Percentiles rank a stretch among this genome's conserved stretches.
Conservation (phyloP, 2,888 invertebrate species). For the Micoletzkya japonica region DNA sequence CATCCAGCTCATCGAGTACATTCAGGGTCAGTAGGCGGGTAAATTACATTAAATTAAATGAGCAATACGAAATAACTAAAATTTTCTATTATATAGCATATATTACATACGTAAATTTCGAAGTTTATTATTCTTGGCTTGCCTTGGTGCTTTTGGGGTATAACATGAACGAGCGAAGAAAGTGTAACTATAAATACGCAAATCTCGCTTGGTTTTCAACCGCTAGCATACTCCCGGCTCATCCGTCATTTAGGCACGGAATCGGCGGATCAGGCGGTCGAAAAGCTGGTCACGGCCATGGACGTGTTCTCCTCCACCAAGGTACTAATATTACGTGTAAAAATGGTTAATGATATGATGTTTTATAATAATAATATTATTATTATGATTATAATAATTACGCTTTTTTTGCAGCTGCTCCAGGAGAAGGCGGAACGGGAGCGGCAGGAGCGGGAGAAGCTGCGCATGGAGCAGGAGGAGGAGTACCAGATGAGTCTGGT, state of each 20-base stretch:
- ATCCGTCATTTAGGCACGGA: conserved; percentile 40
- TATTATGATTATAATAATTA: neutral
- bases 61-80: neutral
- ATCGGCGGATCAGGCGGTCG: conserved; percentile 38
- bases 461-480: conserved; percentile 51
- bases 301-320: conserved; percentile 46
- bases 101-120: neutral
- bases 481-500: conserved; percentile 54
- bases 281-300: conserved; percentile 48
- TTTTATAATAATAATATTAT: neutral
- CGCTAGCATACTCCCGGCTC: too few species aligned
- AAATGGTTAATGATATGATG: neutral
- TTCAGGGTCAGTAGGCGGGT: conserved; percentile 36
- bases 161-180: too few species aligned
- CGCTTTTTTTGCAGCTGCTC: neutral
- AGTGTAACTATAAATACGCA: too few species aligned
- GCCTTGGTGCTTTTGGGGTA: too few species aligned
- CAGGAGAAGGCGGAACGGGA: conserved; percentile 39
- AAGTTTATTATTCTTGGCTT: neutral
- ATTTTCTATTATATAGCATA: neutral
- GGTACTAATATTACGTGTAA: neutral
- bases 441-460: conserved; percentile 50
- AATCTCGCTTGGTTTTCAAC: too few species aligned
- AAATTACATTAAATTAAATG: neutral
- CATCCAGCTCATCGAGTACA: conserved; percentile 33